Evolutionary conservation across 1,140 invertebrate species (phyloP).

Genomic region (Grapholita molesta): DNA sequence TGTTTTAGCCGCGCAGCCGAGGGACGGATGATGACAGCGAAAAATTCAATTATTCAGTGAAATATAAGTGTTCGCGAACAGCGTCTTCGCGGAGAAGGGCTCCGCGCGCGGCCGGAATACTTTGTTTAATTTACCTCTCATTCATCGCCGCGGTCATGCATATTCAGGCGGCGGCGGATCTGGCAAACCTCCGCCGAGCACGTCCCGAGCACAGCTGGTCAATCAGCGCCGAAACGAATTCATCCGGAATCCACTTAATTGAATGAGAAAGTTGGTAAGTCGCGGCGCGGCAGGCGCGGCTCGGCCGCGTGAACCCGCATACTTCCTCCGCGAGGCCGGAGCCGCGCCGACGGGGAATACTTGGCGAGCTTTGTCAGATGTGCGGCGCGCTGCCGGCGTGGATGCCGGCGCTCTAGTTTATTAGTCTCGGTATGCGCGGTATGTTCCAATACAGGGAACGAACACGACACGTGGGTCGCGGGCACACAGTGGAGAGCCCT

Average conservation of each 20-base stretch:
- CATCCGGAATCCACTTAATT: neutral
- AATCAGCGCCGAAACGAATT: neutral
- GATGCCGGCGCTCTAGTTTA: neutral
- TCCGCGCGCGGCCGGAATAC: neutral
- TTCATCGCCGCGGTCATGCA: neutral
- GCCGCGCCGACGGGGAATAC: neutral
- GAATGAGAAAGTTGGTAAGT: neutral
- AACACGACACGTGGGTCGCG: too few relatives aligned
- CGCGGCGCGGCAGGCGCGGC: slow-evolving; percentile 3
- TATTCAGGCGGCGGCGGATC: slow-evolving; percentile 5
- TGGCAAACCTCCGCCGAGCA: neutral
- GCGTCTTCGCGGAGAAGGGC: neutral
- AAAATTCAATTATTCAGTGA: slow-evolving; percentile 13
- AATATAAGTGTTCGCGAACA: neutral
- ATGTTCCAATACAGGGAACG: too few relatives aligned
- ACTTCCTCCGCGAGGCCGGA: neutral
- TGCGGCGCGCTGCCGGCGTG: neutral
- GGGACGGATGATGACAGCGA: slow-evolving; percentile 12
- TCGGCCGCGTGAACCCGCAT: neutral
- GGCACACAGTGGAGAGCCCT: too few relatives aligned
- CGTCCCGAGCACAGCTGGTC: neutral
- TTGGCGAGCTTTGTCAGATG: neutral
- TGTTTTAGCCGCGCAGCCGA: slow-evolving; percentile 2
- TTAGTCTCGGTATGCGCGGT: neutral
- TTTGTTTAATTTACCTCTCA: slow-evolving; percentile 14